Evolutionary conservation across 2,113 vertebrate species (phyloP).

Genomic region (Spermophilus dauricus): DNA sequence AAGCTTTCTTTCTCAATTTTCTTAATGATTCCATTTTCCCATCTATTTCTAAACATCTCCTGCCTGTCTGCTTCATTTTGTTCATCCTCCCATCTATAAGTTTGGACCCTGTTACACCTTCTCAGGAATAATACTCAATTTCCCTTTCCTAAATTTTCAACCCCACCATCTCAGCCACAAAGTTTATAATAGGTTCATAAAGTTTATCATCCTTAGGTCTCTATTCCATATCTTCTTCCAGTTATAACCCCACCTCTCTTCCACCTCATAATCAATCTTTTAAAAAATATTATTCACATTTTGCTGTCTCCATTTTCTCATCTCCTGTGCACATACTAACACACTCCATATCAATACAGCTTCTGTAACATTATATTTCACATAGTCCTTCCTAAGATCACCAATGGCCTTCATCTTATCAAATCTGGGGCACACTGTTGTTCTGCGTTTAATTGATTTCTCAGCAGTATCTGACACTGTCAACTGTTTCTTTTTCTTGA

Average conservation of each 20-base stretch:
- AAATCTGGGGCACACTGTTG: not conserved
- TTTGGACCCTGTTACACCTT: not conserved
- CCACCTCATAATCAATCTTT: not conserved
- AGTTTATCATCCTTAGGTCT: not conserved
- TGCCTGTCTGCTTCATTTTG: not conserved
- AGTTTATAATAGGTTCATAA: no score
- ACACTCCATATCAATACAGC: not conserved
- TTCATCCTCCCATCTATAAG: not conserved
- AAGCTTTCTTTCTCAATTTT: not conserved
- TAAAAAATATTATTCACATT: not conserved
- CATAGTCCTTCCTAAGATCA: not conserved
- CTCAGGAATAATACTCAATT: not conserved
- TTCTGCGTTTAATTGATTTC: not conserved
- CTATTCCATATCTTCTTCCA: not conserved
- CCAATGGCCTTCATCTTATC: not conserved
- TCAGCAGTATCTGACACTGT: not conserved
- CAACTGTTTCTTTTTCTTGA: not conserved
- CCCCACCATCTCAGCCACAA: not conserved
- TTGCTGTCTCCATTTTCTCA: not conserved
- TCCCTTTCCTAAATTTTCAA: not conserved
- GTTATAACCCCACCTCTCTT: not conserved
- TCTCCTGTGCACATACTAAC: not conserved
- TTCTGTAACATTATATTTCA: not conserved
- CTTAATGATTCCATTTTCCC: not conserved
- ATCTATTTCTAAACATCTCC: not conserved